These are phyloP conservation scores for Apodemus sylvaticus DNA, from an alignment of 2,113 vertebrate genomes.

Conservation along the genomic window DNA sequence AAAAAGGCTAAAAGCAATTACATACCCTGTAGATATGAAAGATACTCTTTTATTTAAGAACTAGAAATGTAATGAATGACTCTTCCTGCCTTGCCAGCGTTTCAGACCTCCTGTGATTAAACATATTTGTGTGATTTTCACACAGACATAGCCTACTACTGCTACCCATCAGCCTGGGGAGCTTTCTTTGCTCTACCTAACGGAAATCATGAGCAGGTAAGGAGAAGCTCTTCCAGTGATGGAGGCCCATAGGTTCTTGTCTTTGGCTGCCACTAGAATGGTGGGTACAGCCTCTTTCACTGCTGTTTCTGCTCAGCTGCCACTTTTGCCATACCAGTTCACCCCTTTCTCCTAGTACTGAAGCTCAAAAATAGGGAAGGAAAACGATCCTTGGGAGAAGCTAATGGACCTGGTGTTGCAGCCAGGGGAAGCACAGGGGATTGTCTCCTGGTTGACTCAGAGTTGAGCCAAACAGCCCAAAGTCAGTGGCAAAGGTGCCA, in stretches of 20 bases:
- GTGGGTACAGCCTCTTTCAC: neutral
- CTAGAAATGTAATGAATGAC: neutral
- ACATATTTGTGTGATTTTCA: neutral
- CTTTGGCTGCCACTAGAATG: no score
- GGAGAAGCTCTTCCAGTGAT: neutral
- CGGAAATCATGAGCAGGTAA: neutral
- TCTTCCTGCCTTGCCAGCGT: neutral
- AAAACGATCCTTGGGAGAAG: neutral
- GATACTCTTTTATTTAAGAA: conserved; percentile 34
- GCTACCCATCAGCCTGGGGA: neutral
- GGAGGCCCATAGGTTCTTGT: neutral
- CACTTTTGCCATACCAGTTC: neutral
- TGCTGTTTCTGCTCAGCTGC: neutral
- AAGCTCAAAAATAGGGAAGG: neutral
- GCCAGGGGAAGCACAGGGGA: neutral
- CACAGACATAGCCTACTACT: neutral
- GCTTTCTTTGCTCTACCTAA: neutral
- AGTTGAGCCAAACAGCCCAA: neutral
- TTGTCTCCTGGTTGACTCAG: neutral
- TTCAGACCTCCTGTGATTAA: neutral
- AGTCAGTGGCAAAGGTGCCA: neutral
- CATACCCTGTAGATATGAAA: neutral
- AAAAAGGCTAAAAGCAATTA: neutral
- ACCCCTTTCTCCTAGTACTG: neutral
- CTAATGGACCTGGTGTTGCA: neutral